phyloP scores from a whole-genome alignment of 2,113 vertebrate species.

The Otus sunia region DNA sequence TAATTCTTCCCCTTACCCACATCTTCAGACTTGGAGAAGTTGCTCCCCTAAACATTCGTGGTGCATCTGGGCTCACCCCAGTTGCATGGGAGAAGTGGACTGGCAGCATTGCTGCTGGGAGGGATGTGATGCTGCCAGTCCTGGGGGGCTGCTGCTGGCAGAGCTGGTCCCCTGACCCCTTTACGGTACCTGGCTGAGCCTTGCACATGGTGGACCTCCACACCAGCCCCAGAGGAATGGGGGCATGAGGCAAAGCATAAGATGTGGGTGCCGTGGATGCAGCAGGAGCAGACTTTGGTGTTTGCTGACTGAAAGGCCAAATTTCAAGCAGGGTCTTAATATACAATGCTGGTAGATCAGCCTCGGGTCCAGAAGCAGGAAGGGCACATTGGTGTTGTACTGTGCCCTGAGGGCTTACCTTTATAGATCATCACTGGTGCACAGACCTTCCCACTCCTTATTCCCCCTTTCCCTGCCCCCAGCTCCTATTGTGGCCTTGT shows the following conservation, averaged over 20 bases:
- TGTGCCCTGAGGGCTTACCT: not conserved
- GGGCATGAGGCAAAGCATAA: rapidly evolving
- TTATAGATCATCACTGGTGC: not conserved
- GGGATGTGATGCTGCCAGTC: not conserved
- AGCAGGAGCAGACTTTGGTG: not conserved
- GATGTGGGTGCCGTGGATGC: not conserved
- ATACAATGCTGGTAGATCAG: not conserved
- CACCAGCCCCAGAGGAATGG: not conserved
- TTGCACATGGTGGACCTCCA: rapidly evolving
- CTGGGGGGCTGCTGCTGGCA: not conserved
- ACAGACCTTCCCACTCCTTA: not conserved
- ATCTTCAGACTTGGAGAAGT: not conserved
- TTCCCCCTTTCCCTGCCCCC: not conserved
- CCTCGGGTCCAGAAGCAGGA: not conserved
- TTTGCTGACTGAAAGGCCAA: not conserved
- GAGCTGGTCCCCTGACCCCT: not conserved
- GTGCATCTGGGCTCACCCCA: not conserved
- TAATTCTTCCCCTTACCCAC: not conserved
- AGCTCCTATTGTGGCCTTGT: not conserved
- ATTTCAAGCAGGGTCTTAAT: not conserved
- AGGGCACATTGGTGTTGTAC: not conserved
- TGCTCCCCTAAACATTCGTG: not conserved
- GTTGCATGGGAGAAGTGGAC: not conserved
- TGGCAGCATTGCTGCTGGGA: not conserved
- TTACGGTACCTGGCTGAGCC: not conserved